Evolutionary conservation across 2,888 invertebrate genomes (phyloP).

Genomic region (Pseudococcus viburni): DNA sequence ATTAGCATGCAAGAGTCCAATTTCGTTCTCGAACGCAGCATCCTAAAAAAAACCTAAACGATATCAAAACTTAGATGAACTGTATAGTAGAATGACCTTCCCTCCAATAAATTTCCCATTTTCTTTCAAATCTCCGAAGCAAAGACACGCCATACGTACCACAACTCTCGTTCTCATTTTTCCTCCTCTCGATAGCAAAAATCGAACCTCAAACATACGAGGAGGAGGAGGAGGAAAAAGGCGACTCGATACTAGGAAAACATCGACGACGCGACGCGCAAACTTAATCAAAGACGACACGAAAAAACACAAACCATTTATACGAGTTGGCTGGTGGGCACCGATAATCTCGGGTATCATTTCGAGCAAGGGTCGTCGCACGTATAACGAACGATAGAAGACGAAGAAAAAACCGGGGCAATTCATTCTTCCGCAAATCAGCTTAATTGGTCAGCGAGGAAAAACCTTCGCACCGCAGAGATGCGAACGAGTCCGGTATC

Average conservation of each 20-base stretch:
- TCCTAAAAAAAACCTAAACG: too few relatives aligned
- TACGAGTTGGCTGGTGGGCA: not conserved
- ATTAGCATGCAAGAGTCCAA: too few relatives aligned
- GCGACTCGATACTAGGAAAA: not conserved
- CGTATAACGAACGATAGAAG: not conserved
- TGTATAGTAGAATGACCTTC: too few relatives aligned
- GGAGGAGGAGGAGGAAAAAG: not conserved
- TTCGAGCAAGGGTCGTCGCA: not conserved
- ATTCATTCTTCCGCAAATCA: not conserved
- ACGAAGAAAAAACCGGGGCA: not conserved
- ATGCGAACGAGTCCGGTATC: too few relatives aligned
- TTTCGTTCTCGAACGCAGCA: too few relatives aligned
- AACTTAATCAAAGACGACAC: not conserved
- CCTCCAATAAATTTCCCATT: too few relatives aligned
- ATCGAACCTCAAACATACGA: too few relatives aligned
- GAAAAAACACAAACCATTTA: not conserved
- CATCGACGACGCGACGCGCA: not conserved
- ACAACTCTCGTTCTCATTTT: too few relatives aligned
- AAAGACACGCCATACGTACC: too few relatives aligned
- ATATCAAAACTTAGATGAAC: too few relatives aligned
- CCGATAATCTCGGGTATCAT: not conserved
- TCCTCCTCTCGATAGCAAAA: too few relatives aligned
- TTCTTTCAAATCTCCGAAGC: too few relatives aligned
- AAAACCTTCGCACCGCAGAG: not conserved
- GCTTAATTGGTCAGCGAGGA: not conserved